Evolutionary conservation across 2,888 invertebrate species (phyloP), one percentile per base, ranked within the genome.

Genomic region (Caenorhabditis macrosperma): DNA sequence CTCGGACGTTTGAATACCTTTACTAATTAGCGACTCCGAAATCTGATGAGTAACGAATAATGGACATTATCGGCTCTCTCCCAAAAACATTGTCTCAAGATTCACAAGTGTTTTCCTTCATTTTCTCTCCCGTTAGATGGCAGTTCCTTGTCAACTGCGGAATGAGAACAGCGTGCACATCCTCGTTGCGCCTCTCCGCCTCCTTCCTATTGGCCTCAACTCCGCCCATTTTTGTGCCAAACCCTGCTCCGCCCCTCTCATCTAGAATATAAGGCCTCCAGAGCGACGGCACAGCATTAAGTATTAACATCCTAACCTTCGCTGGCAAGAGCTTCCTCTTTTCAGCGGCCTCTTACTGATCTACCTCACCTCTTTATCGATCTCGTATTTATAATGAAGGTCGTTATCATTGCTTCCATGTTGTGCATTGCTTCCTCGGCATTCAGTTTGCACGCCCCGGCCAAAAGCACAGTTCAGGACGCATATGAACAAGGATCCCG

Each of bases 381-480:
- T 48, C 48, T 28, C 60, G 44, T 20, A 6, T 17, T 54, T 7
- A 28, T 41, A 26, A 30, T 64, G 28, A 52, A 52, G 15, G 38
- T 9, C 9, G 3, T 61, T 30, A 30, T 69, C 52, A 17, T 52
- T 15, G 52, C 26, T 10, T 52, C 26, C 20, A 41, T 50, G 28
- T 15, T 52, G 15, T 15, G 26, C 28, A 12, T 60, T 15, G 52
- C 35, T 38, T 20, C 22, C 17, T 61, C 71, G 10, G 61, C 30
- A 33, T 72, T 46, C 55, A 44, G 38, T 17, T 35, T 57, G 10
- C 63, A 30, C 15, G 22, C 55, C 17, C 28, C 63, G 20, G 20
- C 57, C 9, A 57, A 57, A 64, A 72, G 55, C 64, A 57, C 64
- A 6, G 72, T 72, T 15, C 63, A 72, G 20, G 72, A 72, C n/a